Evolutionary conservation across 2,113 vertebrate genomes (phyloP), one percentile per base, ranked within the genome.

Genomic region (Syrmaticus mikado): DNA sequence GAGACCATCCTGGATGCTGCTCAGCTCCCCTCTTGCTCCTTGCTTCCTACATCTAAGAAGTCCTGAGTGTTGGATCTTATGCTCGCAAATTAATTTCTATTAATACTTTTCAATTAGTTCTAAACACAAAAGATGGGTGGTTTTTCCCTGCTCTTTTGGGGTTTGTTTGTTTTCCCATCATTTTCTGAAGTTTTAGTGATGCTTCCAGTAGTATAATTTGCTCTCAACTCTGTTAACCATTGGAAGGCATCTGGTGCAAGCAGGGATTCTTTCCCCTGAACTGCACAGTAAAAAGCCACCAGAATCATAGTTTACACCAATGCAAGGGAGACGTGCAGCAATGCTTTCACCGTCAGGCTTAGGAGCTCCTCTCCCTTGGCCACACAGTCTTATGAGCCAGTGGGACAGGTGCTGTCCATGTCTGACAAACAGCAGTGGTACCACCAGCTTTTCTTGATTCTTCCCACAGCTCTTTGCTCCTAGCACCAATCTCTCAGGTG

Each of bases 401-500:
- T 19, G 0, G 3, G 20, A 46, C 70, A 48, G 0, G 0, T 36
- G 38, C 34, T 64, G 48, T 4, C 53, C 19, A 0, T 11, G 17
- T 24, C 48, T 68, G 75, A 60, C 15, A 28, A 30, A 41, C 5
- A 21, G 1, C 0, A 0, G 38, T 3, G 2, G 3, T 1, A 57
- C 40, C 1, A 0, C 25, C 67, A 71, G 61, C 20, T 41, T 38
- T n/a, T n/a, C 55, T 73, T 70, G 25, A 2, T 19, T 28, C 27
- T 16, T 48, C 60, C 38, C 80, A 43, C 62, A 57, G 48, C 43
- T 72, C 64, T 52, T 48, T 48, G n/a, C 55, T 74, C 34, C 43
- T 27, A 73, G 46, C 18, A 76, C 19, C 36, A 58, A 72, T 8
- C 13, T 3, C 0, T n/a, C n/a, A 28, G 45, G 65, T 28, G 24